Evolutionary conservation across 2,888 invertebrate genomes (phyloP), one percentile per base, ranked within the genome.

Genomic region (Ametastegia equiseti): DNA sequence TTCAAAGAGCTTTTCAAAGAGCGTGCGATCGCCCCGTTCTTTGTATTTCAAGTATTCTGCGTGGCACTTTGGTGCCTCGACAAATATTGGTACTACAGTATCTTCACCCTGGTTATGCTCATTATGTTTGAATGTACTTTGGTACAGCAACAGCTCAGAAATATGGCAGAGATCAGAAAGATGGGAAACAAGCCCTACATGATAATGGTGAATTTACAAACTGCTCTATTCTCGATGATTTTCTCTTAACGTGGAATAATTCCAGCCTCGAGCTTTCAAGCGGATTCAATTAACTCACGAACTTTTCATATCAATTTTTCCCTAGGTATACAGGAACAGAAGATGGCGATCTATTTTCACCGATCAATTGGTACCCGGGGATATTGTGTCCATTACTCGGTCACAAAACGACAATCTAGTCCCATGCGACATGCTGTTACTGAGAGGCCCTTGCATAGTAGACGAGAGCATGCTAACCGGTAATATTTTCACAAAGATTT

Each of bases 21-120:
- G 92, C 94, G 99, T 87, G 99, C 99, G 0, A 99, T 99, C 0
- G 99, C 99, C 0, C 99, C 99, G 1, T 99, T 99, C 92, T 99
- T 99, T 92, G 99, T 99, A 5, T 99, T 99, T 92, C 99, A 99
- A 96, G 98, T 99, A 81, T 99, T 99, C 91, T 99, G 99, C 90
- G 99, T 99, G 67, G 97, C 96, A 13, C 93, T 99, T 2, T 99
- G 99, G 99, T 99, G 99, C 92, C 93, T 99, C 85, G 99, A 99
- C 91, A 98, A 98, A 90, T 99, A 98, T 92, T 98, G 98, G 98
- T 97, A 98, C 91, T 99, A 99, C 92, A 98, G 98, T 80, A 94
- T 99, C 82, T 99, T 99, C 91, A 99, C 99, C 0, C 94, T 99
- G 0, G 94, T 97, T 79, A 99, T 99, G 99, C 93, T 99, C 81